Percentiles rank a stretch among this genome's conserved stretches.
Conservation (phyloP, 2,888 invertebrate species). For the Heliconius aoede region DNA sequence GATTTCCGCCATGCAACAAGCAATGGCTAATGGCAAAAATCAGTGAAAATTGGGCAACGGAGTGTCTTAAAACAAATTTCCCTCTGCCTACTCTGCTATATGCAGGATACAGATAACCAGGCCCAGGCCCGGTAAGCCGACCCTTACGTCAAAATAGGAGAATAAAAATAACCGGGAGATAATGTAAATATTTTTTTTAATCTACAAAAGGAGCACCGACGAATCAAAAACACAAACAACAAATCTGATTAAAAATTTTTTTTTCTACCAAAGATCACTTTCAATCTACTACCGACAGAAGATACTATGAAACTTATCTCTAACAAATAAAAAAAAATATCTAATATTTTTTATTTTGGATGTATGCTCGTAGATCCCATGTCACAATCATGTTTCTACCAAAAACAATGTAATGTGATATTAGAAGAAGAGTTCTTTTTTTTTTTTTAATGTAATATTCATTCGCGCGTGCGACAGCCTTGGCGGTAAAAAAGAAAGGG, state of each 20-base stretch:
- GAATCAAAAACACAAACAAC: slow-evolving; percentile 38
- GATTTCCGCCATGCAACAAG: too few species aligned
- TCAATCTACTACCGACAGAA: slow-evolving; percentile 46
- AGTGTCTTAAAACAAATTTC: too few species aligned
- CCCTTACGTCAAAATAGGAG: neutral
- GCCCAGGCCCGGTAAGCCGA: neutral
- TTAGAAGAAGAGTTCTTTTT: slow-evolving; percentile 60
- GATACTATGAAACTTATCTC: slow-evolving; percentile 49
- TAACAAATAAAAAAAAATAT: slow-evolving; percentile 43
- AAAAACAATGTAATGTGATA: slow-evolving; percentile 61
- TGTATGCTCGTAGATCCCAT: slow-evolving; percentile 50
- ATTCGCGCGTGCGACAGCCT: slow-evolving; percentile 70
- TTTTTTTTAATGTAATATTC: slow-evolving; percentile 64
- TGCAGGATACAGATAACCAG: neutral
- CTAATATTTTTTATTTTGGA: slow-evolving; percentile 12
- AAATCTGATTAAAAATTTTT: slow-evolving; percentile 40
- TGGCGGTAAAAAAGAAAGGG: slow-evolving; percentile 64
- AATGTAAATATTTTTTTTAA: slow-evolving; percentile 16
- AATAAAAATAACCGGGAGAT: neutral
- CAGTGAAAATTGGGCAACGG: too few species aligned
- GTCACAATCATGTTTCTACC: slow-evolving; percentile 52
- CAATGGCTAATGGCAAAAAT: too few species aligned
- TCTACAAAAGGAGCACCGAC: slow-evolving; percentile 32
- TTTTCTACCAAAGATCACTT: slow-evolving; percentile 31
- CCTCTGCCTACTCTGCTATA: too few species aligned